Conservation (phyloP, 2,888 invertebrate genomes). For the Chromoteleia sp. region DNA sequence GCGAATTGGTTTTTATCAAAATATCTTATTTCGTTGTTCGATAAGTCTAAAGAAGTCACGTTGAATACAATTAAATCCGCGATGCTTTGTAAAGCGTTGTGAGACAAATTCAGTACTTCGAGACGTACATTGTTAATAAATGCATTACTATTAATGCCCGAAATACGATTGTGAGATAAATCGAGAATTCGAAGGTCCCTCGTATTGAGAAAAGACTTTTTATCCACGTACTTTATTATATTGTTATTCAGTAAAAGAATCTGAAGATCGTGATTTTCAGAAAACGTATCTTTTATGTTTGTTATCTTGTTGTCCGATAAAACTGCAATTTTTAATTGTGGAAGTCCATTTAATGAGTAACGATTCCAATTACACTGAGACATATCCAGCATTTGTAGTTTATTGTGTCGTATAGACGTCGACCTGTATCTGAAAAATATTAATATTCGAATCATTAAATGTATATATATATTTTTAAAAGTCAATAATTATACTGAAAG, state of each 20-base stretch:
- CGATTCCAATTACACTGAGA: constrained; percentile 79
- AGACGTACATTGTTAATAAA: constrained; percentile 88
- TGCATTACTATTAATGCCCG: constrained; percentile 86
- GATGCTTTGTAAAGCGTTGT: constrained; percentile 21
- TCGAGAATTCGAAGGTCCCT: constrained; percentile 87
- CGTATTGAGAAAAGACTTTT: constrained; percentile 87
- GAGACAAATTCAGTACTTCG: constrained; percentile 78
- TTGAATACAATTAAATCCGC: constrained; percentile 14
- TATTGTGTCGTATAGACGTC: constrained; percentile 76
- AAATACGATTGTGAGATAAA: constrained; percentile 89
- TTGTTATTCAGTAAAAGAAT: constrained; percentile 89
- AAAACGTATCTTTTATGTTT: constrained; percentile 87
- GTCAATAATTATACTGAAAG: too few species aligned
- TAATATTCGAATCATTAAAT: background rate
- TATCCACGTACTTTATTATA: constrained; percentile 87
- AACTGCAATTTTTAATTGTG: constrained; percentile 86
- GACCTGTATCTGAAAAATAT: constrained; percentile 70
- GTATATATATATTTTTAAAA: constrained; percentile 3
- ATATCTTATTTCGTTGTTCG: constrained; percentile 80
- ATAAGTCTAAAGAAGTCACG: constrained; percentile 86
- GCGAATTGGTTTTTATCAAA: constrained; percentile 72
- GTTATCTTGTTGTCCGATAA: constrained; percentile 89
- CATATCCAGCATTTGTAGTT: constrained; percentile 78
- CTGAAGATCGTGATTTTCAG: constrained; percentile 87
- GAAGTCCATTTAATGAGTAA: constrained; percentile 86